phyloP scores from a whole-genome alignment of 2,888 invertebrate species.

The Parasteatoda lunata region DNA sequence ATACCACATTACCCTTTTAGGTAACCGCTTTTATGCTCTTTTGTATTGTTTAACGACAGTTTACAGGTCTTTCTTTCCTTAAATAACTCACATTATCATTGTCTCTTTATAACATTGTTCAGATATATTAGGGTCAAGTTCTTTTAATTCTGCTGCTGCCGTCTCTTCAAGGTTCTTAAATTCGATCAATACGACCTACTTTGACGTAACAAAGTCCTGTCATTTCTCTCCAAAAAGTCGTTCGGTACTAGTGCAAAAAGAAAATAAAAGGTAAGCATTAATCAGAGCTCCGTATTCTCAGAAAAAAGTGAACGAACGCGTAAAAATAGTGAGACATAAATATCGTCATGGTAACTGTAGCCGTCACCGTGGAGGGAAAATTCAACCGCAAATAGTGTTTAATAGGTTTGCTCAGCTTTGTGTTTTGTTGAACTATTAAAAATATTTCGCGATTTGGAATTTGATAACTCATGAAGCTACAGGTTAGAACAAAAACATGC shows the following conservation, averaged over 20 bases:
- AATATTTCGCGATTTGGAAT: too few relatives aligned
- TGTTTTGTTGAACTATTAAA: background rate
- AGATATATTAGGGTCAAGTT: constrained; percentile 42
- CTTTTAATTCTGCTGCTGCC: constrained; percentile 9
- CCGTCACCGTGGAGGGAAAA: background rate
- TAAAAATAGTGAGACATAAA: constrained; percentile 9
- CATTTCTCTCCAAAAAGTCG: constrained; percentile 35
- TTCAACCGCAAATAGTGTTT: background rate
- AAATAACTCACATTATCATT: background rate
- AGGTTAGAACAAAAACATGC: too few relatives aligned
- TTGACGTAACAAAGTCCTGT: constrained; percentile 25
- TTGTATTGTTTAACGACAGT: constrained; percentile 5
- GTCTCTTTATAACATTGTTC: constrained; percentile 20
- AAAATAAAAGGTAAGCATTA: constrained; percentile 18
- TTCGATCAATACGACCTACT: constrained; percentile 59
- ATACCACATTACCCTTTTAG: too few relatives aligned
- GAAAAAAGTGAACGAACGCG: constrained; percentile 54
- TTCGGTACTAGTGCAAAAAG: constrained; percentile 10
- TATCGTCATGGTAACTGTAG: constrained; percentile 47
- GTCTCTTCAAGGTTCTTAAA: constrained; percentile 28
- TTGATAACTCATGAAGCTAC: too few relatives aligned
- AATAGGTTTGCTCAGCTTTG: background rate
- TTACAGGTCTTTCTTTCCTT: background rate
- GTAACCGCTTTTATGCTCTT: background rate
- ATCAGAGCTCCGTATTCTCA: constrained; percentile 23